These are phyloP conservation scores for Caenorhabditis sulstoni DNA, from an alignment of 2,888 invertebrate species.

Conservation along the genomic window DNA sequence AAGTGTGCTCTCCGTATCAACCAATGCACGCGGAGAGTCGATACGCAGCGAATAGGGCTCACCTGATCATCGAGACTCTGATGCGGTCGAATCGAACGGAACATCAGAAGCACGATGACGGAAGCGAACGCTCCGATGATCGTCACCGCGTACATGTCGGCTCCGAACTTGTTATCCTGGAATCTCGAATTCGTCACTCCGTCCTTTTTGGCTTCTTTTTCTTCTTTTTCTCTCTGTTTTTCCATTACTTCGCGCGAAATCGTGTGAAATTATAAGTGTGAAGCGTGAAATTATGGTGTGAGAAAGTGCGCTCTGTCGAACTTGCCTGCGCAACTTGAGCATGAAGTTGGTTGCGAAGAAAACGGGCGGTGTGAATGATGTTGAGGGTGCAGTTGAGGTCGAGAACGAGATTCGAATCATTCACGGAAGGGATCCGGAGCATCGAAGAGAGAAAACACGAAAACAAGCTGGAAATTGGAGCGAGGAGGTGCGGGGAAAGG, in stretches of 20 bases:
- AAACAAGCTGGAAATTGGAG: too few relatives aligned
- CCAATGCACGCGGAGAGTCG: too few relatives aligned
- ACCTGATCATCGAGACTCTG: constrained; percentile 61
- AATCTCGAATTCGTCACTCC: constrained; percentile 41
- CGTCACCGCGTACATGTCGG: constrained; percentile 60
- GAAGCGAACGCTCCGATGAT: constrained; percentile 62
- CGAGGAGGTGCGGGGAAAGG: neutral
- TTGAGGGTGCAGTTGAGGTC: constrained; percentile 46
- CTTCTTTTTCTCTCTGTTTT: neutral
- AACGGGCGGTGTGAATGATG: constrained; percentile 31
- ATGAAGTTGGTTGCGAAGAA: constrained; percentile 37
- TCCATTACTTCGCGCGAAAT: neutral
- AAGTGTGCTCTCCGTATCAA: neutral
- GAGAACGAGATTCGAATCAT: constrained; percentile 17
- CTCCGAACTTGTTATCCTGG: constrained; percentile 54
- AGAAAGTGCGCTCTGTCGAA: neutral
- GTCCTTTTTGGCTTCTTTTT: constrained; percentile 16
- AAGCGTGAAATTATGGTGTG: neutral
- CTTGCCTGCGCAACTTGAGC: constrained; percentile 36
- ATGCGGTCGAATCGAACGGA: constrained; percentile 56
- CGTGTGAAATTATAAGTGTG: neutral
- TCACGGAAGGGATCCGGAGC: constrained; percentile 19
- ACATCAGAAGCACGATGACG: constrained; percentile 60
- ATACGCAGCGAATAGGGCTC: neutral
- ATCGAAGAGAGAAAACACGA: constrained; percentile 16